Base-by-base conservation (phyloP, 2,888 invertebrate species). In the Drosophila histrio region DNA sequence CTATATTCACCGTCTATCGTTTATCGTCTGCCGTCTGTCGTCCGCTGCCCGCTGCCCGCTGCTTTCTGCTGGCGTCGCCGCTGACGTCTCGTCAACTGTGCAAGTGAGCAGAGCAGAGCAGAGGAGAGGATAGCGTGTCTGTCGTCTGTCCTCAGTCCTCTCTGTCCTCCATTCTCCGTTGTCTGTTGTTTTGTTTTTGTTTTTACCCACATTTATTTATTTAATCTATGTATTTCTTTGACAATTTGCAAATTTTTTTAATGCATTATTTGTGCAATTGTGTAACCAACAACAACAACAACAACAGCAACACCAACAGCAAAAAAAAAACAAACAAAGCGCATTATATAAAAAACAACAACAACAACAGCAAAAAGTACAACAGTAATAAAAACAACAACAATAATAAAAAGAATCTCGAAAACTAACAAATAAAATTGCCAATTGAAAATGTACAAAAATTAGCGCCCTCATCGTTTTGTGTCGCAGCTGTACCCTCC, bases 101-200 rank as follows among this genome's bases (percentile, higher is more conserved):
- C 30, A 46, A n/a, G n/a, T n/a, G 2, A 30, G 47, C 32, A 6
- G 34, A 36, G 36, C 7, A 6, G 24, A n/a, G 36, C 0, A 19
- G 11, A 1, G 11, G 26, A 8, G 50, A 19, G 13, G 9, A 26
- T 26, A 50, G 24, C 34, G 50, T 13, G 34, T 15, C 36, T 13
- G 32, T 32, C 21, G 8, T 3, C 34, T 17, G 17, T 15, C 34
- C 15, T 15, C 15, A 3, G 30, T 30, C 11, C 3, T n/a, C n/a
- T 3, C 34, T 17, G 17, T 15, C 34, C 15, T 15, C 15, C n/a
- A n/a, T 30, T 4, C 3, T 3, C 30, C 34, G 34, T 46, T 36
- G 67, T 56, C 39, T 39, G 34, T 49, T 66, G 60, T 67, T 72
- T 74, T 59, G 49, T 73, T 74, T 72, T 66, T 74, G 58, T 74